Evolutionary conservation across 2,797 vertebrate species (phyloP), one percentile per base, ranked within the genome.

Genomic region (Hyperoplus immaculatus): DNA sequence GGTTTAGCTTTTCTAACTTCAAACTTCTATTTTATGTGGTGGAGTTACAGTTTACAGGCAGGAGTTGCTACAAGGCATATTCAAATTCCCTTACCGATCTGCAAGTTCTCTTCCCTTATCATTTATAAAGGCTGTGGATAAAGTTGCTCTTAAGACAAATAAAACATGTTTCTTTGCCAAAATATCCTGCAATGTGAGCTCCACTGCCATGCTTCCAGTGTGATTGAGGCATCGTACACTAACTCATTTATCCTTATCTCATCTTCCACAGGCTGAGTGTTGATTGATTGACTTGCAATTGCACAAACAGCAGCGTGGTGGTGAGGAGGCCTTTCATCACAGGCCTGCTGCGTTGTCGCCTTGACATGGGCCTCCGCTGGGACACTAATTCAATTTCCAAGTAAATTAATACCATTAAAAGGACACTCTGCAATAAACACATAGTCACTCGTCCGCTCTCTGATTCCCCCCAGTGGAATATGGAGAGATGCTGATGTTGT

Each of bases 391-490:
- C 72, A 88, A 92, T 91, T 55, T 75, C 74, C 72, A 13, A 70
- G 55, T 77, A 89, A 91, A 92, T 90, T 79, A 90, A 92, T 83
- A 80, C 72, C 69, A 89, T 92, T 87, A 93, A 72, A 56, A 61
- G 67, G 84, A 60, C 58, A 73, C 82, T 90, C 86, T 75, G 70
- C 85, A 82, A 77, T 82, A 43, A 82, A 90, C 81, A 82, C 57
- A 12, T 69, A n/a, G 4, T 16, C 50, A 0, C 8, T 39, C 16
- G 63, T 88, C 80, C 63, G 16, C 63, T 75, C 59, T 68, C 10
- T 1, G 57, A 85, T 82, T 29, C 29, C 29, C 70, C 82, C 85
- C 80, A 4, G 60, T 13, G 75, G 80, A 76, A 75, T 82, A 51
- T 55, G 12, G 38, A 62, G 49, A 64, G 70, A 78, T 79, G 84